Conservation (phyloP, 2,797 vertebrate genomes). For the Synaphobranchus kaupii region DNA sequence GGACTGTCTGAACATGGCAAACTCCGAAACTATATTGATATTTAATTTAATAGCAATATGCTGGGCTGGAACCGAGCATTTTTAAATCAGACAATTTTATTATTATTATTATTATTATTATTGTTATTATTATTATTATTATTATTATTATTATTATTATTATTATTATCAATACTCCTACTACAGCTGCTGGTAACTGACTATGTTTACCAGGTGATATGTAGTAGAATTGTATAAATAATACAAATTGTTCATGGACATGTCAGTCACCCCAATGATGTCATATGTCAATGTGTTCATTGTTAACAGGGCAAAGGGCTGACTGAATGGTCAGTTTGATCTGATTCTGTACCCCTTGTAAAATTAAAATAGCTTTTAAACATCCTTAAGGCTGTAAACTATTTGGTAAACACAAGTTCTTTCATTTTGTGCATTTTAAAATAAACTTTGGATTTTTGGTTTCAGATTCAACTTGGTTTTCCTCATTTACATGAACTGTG, state of each 20-base stretch:
- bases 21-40: not conserved
- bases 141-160: conserved; percentile 10
- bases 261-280: not conserved
- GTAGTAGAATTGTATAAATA: not conserved
- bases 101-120: not conserved
- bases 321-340: not conserved
- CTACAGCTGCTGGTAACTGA: not conserved
- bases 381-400: not conserved
- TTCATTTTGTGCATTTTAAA: not conserved
- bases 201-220: not conserved
- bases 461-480: too few relatives aligned
- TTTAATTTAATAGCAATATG: not conserved
- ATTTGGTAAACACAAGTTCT: not conserved
- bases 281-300: not conserved
- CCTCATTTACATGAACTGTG: not conserved
- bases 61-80: not conserved
- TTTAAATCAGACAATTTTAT: not conserved
- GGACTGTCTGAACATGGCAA: not conserved
- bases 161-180: not conserved
- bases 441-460: too few relatives aligned
- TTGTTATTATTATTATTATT: not conserved
- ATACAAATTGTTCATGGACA: not conserved
- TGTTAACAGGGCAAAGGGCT: not conserved
- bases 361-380: not conserved
- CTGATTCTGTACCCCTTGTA: not conserved